These are phyloP conservation scores for Plagiodera versicolora DNA, from an alignment of 2,888 invertebrate genomes.

Conservation along the genomic window DNA sequence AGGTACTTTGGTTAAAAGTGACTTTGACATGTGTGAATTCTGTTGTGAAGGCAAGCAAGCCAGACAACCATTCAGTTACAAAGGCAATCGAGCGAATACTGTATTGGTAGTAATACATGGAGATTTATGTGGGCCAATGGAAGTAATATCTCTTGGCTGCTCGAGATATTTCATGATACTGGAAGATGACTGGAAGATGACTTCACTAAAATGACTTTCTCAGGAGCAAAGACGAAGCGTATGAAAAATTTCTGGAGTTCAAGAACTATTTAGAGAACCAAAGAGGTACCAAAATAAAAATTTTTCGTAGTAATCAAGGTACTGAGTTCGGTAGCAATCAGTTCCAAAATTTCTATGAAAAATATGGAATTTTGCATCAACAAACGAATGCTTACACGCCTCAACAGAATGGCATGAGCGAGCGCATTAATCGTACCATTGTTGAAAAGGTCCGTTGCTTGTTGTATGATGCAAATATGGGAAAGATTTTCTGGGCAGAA, in stretches of 20 bases:
- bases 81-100: conserved; percentile 2
- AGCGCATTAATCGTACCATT: conserved; percentile 23
- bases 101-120: conserved; percentile 9
- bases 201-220: conserved; percentile 28
- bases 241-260: conserved; percentile 23
- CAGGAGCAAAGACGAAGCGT: conserved; percentile 21
- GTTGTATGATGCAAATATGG: conserved; percentile 19
- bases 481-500: conserved; percentile 12
- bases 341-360: conserved; percentile 17
- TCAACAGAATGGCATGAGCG: conserved; percentile 21
- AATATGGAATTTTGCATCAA: conserved; percentile 28
- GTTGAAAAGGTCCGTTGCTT: conserved; percentile 23
- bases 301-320: conserved; percentile 22
- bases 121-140: conserved; percentile 30
- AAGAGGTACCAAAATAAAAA: conserved; percentile 18
- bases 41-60: conserved; percentile 19
- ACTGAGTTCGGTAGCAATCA: conserved; percentile 23
- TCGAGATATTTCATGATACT: conserved; percentile 27
- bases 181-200: conserved; percentile 28
- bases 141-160: conserved; percentile 18
- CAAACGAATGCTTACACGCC: conserved; percentile 23
- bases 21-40: conserved; percentile 10
- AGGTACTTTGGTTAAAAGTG: conserved; percentile 10
- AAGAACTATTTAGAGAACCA: conserved; percentile 19
- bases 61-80: conserved; percentile 18